phyloP scores from a whole-genome alignment of 2,113 vertebrate genomes.

The Solea solea region DNA sequence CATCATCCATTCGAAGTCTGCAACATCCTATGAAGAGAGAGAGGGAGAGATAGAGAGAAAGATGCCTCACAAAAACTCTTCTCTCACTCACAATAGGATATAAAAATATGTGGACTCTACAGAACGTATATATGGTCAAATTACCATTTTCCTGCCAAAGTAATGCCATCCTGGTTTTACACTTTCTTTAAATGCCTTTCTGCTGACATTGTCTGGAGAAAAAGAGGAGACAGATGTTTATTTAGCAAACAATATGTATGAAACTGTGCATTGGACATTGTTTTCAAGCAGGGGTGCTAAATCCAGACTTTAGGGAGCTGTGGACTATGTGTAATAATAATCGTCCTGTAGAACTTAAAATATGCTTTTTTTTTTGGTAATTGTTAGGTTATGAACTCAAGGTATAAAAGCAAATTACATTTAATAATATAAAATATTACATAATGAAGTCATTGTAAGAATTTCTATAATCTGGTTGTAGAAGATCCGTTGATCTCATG shows the following conservation, averaged over 20 bases:
- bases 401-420: constrained; percentile 28
- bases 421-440: constrained; percentile 48
- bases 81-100: too few species aligned
- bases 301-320: too few species aligned
- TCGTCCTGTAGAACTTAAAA: neutral
- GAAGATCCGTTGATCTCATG: constrained; percentile 36
- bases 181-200: constrained; percentile 87
- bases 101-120: neutral
- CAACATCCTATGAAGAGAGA: constrained; percentile 82
- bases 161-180: constrained; percentile 95
- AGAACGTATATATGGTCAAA: constrained; percentile 13
- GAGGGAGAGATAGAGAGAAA: neutral
- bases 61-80: neutral
- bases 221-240: neutral
- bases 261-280: too few species aligned
- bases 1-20: constrained; percentile 98
- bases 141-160: constrained; percentile 97
- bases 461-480: constrained; percentile 52
- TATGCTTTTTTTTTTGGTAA: neutral
- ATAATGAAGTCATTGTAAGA: constrained; percentile 45
- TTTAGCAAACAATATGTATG: neutral
- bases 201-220: constrained; percentile 86
- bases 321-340: neutral
- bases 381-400: constrained; percentile 40
- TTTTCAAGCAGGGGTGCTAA: too few species aligned